Base-by-base conservation (phyloP, 2,113 vertebrate species). In the Sclerurus mexicanus region DNA sequence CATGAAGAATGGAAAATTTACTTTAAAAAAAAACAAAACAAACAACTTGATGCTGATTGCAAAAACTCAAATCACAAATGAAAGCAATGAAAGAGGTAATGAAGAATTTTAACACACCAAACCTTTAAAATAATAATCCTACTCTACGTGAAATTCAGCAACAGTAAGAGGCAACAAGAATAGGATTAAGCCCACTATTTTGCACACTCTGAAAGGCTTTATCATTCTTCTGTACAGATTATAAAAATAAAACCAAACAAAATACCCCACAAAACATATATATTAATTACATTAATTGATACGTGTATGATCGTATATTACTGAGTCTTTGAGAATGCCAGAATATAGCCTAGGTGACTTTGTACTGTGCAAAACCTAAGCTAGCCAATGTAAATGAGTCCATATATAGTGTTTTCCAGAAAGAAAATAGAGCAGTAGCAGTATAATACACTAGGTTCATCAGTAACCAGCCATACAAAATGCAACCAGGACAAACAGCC, bases 251-350 rank as follows among this genome's bases (percentile, higher is more conserved):
- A 42, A 12, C 23, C 13, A 14, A 53, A 2, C 4, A 25, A 40
- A 31, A 10, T 18, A 6, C 12, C 4, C 0, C 23, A 49, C 9
- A 55, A 50, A 80, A 24, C 2, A 7, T 11, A 50, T 11, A 0
- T 4, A 60, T 85, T 76, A 40, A 71, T 59, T 85, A 39, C 66
- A 56, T 13, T 27, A 37, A 15, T 62, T 90, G 10, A 55, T 2
- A 37, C 40, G 16, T 44, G 30, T 33, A 10, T 33, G 15, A 69
- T n/a, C 39, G 21, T 30, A 17, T 53, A 15, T 53, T 42, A 73
- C 3, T 72, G 33, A 55, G 71, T 66, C 14, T 62, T n/a, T 68
- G 14, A 23, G 14, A 68, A 56, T 56, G 73, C 23, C 47, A 84
- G 25, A 21, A 76, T 20, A 67, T 37, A 80, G 8, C 28, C 44